Base-by-base conservation (phyloP, 2,888 invertebrate genomes). In the Tachina lurida region DNA sequence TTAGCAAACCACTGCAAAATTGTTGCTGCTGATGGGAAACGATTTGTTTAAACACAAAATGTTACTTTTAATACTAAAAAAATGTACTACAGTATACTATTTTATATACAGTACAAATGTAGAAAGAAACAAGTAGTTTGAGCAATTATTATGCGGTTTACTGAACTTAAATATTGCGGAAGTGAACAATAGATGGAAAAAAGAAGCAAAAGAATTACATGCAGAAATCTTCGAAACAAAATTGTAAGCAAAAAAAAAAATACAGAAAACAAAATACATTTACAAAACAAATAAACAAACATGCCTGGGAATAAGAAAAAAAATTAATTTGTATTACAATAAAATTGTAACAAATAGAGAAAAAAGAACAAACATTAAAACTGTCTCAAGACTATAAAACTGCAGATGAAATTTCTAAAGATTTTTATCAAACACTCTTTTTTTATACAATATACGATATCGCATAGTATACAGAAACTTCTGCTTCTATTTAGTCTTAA, bases 91-190 rank as follows among this genome's bases (percentile, higher is more conserved):
- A 15, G 15, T 17, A 71, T n/a, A n/a, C n/a, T n/a, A 45, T 19
- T 31, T 31, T 17, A 43, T 10, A 43, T 62, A 5, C 1, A 1
- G 12, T 43, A 62, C 31, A 49, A 60, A 7, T 13, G 13, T 19
- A 49, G n/a, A 58, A 47, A 52, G 47, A 54, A 77, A 62, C 43
- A 54, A 62, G 12, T 83, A 84, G 74, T 86, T 76, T 68, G 56
- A 81, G 79, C 87, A 86, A 87, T 87, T 86, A 87, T 84, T 87
- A 78, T 87, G 87, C 83, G 87, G 87, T 88, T 88, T 88, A 87
- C 87, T 88, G 87, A 88, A 87, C 88, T 88, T 86, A 74, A 83
- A 85, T 60, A 87, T 85, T 85, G 84, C 88, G 88, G 88, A 88
- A 87, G 87, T 87, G 74, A 81, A 85, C 68, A 73, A 65, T 47